These are phyloP conservation scores for Piaya cayana DNA, from an alignment of 2,113 vertebrate species.

Conservation along the genomic window DNA sequence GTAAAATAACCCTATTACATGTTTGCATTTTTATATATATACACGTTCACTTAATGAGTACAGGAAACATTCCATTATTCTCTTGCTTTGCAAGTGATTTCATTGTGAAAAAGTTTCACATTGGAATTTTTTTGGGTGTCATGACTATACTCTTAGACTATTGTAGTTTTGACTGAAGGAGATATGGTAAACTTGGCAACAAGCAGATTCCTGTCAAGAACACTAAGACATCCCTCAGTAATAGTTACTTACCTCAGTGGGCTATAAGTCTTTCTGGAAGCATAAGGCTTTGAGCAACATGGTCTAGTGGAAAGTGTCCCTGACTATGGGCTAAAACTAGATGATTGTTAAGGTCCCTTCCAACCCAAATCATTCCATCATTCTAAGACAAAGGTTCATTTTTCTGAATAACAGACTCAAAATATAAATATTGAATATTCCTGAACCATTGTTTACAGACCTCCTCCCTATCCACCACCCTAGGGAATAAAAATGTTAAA, in stretches of 20 bases:
- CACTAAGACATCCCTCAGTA: not conserved
- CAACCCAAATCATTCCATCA: too few relatives aligned
- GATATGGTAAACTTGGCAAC: not conserved
- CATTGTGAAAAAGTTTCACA: not conserved
- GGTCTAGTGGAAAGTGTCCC: too few relatives aligned
- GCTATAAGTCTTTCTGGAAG: not conserved
- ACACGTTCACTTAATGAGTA: not conserved
- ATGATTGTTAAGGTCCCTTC: too few relatives aligned
- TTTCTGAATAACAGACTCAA: not conserved
- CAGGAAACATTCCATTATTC: not conserved
- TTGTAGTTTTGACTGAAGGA: not conserved
- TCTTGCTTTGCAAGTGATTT: not conserved
- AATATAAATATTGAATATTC: not conserved
- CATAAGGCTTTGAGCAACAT: not conserved
- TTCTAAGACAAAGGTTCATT: not conserved
- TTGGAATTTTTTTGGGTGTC: not conserved
- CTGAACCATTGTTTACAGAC: not conserved
- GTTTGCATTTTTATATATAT: slow-evolving; percentile 21
- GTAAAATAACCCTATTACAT: slow-evolving; percentile 25
- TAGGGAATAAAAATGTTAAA: not conserved
- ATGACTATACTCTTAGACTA: not conserved
- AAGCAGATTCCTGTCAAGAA: not conserved
- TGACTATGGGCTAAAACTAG: too few relatives aligned
- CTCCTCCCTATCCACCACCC: not conserved
- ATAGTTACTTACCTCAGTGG: not conserved